Evolutionary conservation across 30 jellyfish, hydroid and myxozoan species (phyloP).

Genomic region (Cassiopea andromeda): DNA sequence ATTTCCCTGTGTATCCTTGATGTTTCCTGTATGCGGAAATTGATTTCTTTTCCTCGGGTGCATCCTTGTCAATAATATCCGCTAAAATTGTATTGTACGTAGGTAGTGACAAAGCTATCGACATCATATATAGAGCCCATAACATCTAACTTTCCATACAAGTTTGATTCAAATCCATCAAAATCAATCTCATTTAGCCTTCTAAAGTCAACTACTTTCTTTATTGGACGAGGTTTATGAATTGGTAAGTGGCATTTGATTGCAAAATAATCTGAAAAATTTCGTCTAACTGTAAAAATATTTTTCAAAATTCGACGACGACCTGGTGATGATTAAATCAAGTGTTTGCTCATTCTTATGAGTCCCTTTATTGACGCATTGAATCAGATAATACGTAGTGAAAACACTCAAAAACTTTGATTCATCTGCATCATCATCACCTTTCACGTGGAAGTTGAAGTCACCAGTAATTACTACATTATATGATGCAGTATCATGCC

Average conservation of each 20-base stretch:
- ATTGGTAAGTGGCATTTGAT: not conserved
- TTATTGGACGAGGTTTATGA: no score
- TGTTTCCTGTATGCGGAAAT: slow-evolving; percentile 39
- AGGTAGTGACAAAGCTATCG: slow-evolving; percentile 16
- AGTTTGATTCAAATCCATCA: slow-evolving; percentile 25
- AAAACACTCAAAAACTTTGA: slow-evolving; percentile 19
- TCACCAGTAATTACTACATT: slow-evolving; percentile 42
- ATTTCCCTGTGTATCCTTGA: no score
- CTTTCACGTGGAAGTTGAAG: slow-evolving; percentile 43
- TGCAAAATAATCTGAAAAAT: slow-evolving; percentile 56
- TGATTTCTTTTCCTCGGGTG: slow-evolving; percentile 40
- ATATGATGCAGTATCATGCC: slow-evolving; percentile 5
- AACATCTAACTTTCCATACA: slow-evolving; percentile 3
- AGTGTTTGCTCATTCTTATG: slow-evolving; percentile 56
- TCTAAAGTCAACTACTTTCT: no score
- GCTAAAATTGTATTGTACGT: slow-evolving; percentile 49
- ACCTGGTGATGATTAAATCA: not conserved
- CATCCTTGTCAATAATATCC: slow-evolving; percentile 47
- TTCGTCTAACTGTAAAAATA: slow-evolving; percentile 17
- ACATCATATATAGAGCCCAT: slow-evolving; percentile 17
- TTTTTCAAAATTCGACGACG: slow-evolving; percentile 25
- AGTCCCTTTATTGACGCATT: slow-evolving; percentile 46
- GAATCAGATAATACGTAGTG: slow-evolving; percentile 32
- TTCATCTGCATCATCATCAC: slow-evolving; percentile 49
- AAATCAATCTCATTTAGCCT: no score